These are phyloP conservation scores for Lochmaea capreae DNA, from an alignment of 2,888 invertebrate genomes.

Conservation along the genomic window DNA sequence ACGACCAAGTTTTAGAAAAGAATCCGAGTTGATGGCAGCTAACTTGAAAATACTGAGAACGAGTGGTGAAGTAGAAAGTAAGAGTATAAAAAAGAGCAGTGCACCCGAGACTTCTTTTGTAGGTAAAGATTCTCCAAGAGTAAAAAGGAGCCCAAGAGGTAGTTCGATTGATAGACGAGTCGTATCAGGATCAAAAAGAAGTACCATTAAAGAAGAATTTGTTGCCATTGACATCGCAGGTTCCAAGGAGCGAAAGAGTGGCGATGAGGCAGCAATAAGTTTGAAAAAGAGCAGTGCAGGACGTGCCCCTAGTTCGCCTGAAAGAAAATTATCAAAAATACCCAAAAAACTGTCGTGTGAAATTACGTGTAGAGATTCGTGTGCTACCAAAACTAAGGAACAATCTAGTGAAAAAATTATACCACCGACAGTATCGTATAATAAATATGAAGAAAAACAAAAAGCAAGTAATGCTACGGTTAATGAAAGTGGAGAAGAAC, in stretches of 20 bases:
- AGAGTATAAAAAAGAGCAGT: not conserved
- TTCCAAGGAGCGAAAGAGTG: too few species aligned
- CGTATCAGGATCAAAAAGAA: not conserved
- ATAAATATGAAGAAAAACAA: not conserved
- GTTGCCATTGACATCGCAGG: not conserved
- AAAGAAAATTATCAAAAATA: not conserved
- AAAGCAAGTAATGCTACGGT: not conserved
- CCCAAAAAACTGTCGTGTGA: not conserved
- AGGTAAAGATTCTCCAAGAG: not conserved
- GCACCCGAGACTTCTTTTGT: not conserved
- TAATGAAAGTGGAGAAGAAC: not conserved
- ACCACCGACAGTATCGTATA: not conserved
- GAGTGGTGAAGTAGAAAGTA: not conserved
- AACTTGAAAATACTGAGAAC: too few species aligned
- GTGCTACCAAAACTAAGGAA: not conserved
- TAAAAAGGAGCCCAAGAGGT: not conserved
- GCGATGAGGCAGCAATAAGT: not conserved
- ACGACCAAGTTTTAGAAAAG: too few species aligned
- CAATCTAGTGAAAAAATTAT: slow-evolving; percentile 1
- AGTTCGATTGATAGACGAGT: not conserved
- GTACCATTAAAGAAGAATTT: not conserved
- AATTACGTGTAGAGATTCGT: not conserved
- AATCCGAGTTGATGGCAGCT: too few species aligned
- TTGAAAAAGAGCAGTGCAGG: not conserved
- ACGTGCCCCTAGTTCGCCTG: not conserved